These are phyloP conservation scores for Spilarctia lutea DNA, from an alignment of 2,888 invertebrate species.

Conservation along the genomic window DNA sequence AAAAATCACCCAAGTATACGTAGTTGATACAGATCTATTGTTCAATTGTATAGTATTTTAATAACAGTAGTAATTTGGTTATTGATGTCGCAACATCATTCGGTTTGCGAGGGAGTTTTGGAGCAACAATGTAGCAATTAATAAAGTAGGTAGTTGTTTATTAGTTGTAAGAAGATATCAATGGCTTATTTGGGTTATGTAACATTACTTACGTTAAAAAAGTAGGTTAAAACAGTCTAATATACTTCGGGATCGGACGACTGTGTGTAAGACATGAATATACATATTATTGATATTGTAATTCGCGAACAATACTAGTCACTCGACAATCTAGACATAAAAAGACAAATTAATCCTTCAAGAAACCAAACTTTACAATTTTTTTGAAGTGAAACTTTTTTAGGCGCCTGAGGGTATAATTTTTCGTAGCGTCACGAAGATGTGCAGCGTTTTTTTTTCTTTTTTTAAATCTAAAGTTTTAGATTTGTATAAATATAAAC, in stretches of 20 bases:
- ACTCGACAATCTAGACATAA: too few species aligned
- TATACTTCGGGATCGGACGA: too few species aligned
- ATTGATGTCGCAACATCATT: conserved; percentile 2
- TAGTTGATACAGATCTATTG: conserved; percentile 4
- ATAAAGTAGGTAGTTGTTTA: not conserved
- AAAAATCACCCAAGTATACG: not conserved
- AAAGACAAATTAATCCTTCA: not conserved
- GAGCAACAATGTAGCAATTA: conserved; percentile 2
- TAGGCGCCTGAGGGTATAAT: too few species aligned
- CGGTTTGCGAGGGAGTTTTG: not conserved
- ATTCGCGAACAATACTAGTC: too few species aligned
- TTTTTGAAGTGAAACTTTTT: not conserved
- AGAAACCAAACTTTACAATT: not conserved
- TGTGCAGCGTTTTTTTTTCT: too few species aligned
- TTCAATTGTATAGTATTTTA: not conserved
- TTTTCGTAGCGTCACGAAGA: too few species aligned
- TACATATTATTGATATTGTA: too few species aligned
- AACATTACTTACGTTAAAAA: not conserved
- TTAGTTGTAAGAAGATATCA: not conserved
- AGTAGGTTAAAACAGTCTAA: not conserved
- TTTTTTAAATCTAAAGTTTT: too few species aligned
- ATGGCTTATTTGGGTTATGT: not conserved
- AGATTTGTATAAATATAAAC: too few species aligned
- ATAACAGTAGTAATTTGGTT: not conserved
- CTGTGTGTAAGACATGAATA: too few species aligned